These are phyloP conservation scores for Grammomys surdaster DNA, from an alignment of 2,113 vertebrate species.

Conservation along the genomic window DNA sequence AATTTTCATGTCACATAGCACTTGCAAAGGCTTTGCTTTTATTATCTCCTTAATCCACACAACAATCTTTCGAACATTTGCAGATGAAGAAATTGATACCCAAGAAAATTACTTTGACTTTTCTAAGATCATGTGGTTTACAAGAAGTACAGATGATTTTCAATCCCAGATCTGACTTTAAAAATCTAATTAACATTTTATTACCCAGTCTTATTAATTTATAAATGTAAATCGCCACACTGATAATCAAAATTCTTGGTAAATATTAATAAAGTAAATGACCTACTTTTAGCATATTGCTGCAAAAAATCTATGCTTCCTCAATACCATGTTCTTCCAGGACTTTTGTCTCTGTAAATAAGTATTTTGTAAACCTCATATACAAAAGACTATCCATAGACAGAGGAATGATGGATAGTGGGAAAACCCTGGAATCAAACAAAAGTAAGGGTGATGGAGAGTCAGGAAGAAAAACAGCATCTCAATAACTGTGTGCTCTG, in stretches of 20 bases:
- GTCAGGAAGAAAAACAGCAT: slow-evolving; percentile 72
- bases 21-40: slow-evolving; percentile 29
- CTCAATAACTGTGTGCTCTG: slow-evolving; percentile 66
- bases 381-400: slow-evolving; percentile 61
- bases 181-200: slow-evolving; percentile 57
- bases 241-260: slow-evolving; percentile 48
- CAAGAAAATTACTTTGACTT: slow-evolving; percentile 38
- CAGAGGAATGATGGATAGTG: slow-evolving; percentile 62
- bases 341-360: slow-evolving; percentile 66
- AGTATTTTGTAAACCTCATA: slow-evolving; percentile 75
- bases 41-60: slow-evolving; percentile 45
- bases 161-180: slow-evolving; percentile 47
- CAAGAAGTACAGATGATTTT: neutral
- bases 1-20: slow-evolving; percentile 34
- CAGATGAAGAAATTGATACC: slow-evolving; percentile 42
- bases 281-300: slow-evolving; percentile 45
- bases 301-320: slow-evolving; percentile 31
- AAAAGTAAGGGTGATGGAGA: slow-evolving; percentile 80
- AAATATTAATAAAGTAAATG: slow-evolving; percentile 55
- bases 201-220: slow-evolving; percentile 44
- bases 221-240: slow-evolving; percentile 17
- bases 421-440: slow-evolving; percentile 72
- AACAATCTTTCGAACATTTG: slow-evolving; percentile 36
- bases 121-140: slow-evolving; percentile 18
- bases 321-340: neutral